Conservation (phyloP, 2,888 invertebrate genomes). For the Ditylenchus weischeri region DNA sequence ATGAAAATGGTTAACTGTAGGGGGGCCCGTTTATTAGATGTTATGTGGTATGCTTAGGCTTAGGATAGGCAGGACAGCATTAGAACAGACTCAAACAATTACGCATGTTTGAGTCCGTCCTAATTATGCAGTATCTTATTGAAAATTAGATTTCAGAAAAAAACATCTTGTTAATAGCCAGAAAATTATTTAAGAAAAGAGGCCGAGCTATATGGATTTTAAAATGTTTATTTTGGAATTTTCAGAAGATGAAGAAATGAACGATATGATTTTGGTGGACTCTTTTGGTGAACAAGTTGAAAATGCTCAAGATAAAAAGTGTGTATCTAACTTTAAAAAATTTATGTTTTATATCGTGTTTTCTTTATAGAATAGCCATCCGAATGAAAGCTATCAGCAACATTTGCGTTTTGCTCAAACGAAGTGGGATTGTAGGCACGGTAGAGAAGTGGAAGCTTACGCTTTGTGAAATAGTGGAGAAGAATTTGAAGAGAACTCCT, state of each 20-base stretch:
- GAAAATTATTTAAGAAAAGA: no score
- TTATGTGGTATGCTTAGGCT: no score
- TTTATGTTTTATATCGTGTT: not conserved
- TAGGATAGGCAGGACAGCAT: no score
- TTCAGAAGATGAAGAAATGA: constrained; percentile 37
- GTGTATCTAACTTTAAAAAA: constrained; percentile 17
- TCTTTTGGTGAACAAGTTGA: constrained; percentile 78
- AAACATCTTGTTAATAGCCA: no score
- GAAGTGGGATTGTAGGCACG: constrained; percentile 20
- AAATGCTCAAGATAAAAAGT: constrained; percentile 79
- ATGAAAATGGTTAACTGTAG: no score
- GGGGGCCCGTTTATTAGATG: no score
- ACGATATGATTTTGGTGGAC: constrained; percentile 39
- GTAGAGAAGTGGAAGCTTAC: constrained; percentile 67
- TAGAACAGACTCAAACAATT: no score
- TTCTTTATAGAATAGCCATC: constrained; percentile 16
- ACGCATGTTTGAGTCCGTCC: no score
- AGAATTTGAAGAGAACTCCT: constrained; percentile 77
- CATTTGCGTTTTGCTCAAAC: constrained; percentile 24
- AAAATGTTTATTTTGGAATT: no score
- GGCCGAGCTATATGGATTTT: no score
- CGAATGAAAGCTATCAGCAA: constrained; percentile 29
- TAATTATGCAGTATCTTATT: no score
- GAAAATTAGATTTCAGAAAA: no score
- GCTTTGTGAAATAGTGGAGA: constrained; percentile 77